Evolutionary conservation across 2,888 invertebrate species (phyloP).

Genomic region (Eupithecia inturbata): DNA sequence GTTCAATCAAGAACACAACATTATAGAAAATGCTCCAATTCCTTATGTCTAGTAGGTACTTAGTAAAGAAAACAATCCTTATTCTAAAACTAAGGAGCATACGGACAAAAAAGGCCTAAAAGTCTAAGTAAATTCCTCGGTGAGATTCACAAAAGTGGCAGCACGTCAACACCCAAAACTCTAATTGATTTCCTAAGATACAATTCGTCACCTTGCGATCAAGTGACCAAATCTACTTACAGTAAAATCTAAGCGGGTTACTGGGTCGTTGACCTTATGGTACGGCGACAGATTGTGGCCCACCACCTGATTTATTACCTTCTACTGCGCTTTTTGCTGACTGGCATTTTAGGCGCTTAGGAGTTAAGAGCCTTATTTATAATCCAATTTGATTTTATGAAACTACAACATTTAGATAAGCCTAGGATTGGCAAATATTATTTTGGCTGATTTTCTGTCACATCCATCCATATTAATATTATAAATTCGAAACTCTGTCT

Average conservation of each 20-base stretch:
- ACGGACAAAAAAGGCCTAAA: not conserved
- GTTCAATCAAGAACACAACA: not conserved
- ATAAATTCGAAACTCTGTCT: too few species aligned
- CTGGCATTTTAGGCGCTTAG: constrained; percentile 1
- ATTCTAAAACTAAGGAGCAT: too few species aligned
- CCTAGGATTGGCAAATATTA: not conserved
- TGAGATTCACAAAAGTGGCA: not conserved
- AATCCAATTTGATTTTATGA: constrained; percentile 1
- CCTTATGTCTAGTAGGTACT: not conserved
- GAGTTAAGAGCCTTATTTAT: constrained; percentile 6
- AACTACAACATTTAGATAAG: not conserved
- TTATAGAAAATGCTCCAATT: not conserved
- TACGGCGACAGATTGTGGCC: constrained; percentile 18
- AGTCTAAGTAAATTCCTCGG: not conserved
- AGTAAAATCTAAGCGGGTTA: constrained; percentile 32
- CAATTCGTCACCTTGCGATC: constrained; percentile 26
- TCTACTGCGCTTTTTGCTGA: constrained; percentile 4
- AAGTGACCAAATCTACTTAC: constrained; percentile 32
- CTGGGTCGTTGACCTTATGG: constrained; percentile 21
- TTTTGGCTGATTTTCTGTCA: not conserved
- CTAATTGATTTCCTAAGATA: constrained; percentile 30
- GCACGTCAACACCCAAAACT: constrained; percentile 1
- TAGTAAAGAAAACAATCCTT: not conserved
- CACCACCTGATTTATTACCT: constrained; percentile 23
- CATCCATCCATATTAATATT: too few species aligned